Evolutionary conservation across 2,113 vertebrate species (phyloP), one percentile per base, ranked within the genome.

Genomic region (Notarius quadriscutis): DNA sequence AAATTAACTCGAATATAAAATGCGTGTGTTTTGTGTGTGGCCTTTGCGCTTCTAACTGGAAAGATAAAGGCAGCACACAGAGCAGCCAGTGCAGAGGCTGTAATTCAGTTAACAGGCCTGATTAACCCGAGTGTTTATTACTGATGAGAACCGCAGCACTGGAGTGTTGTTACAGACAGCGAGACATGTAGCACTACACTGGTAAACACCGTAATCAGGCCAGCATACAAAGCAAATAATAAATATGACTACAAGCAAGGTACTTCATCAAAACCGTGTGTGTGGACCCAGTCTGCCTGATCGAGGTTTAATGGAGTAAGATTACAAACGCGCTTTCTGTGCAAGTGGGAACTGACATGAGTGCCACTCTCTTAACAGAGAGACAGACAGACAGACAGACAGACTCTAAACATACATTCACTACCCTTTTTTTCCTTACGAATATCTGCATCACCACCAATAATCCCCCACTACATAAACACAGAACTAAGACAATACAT

Each of bases 21-120:
- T 41, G 41, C 4, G 41, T 41, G 41, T 41, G 41, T 41, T 53
- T 48, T 14, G 41, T 27, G 51, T 79, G 75, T 9, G 75, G 51
- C 12, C 50, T n/a, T 17, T 57, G 51, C 77, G 17, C 51, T 79
- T 79, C n/a, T 27, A 79, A 55, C 5, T 15, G n/a, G 51, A 78
- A 79, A 57, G 77, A 79, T 17, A 30, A 55, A 55, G 77, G 77
- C 77, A 27, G 22, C 51, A 2, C 30, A 51, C 51, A 55, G 77
- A 55, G 51, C 77, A 79, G 77, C 77, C 51, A 55, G 51, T 17
- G 77, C 77, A 79, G 77, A 79, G 77, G 77, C 77, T 79, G 51
- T 79, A 79, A 79, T 79, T 79, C 77, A 30, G 51, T 55, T 79
- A 79, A 79, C 77, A 79, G 77, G 25, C 77, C 77, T 79, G 77